Conservation (phyloP, 2,888 invertebrate genomes). For the Sinelater perroti region DNA sequence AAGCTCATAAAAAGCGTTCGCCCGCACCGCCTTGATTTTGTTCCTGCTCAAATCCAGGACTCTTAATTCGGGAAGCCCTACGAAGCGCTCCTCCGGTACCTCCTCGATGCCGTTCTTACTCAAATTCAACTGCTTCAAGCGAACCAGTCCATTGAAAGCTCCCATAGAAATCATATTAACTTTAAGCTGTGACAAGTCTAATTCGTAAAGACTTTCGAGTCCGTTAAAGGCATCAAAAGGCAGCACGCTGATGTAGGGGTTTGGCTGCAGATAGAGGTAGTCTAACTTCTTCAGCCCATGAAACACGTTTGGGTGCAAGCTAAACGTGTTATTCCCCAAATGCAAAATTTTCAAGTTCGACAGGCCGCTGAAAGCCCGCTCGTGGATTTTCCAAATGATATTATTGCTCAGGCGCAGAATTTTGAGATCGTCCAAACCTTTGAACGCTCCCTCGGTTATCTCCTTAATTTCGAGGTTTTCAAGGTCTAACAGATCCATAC, state of each 20-base stretch:
- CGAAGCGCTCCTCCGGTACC: constrained; percentile 9
- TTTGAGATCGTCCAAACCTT: background rate
- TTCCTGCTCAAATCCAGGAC: constrained; percentile 28
- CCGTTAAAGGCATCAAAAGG: constrained; percentile 16
- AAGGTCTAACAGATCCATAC: constrained; percentile 5
- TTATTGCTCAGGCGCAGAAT: constrained; percentile 10
- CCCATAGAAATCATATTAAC: constrained; percentile 1
- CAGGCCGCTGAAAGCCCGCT: constrained; percentile 1
- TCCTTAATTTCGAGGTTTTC: background rate
- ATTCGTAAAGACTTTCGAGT: background rate
- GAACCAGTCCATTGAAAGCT: constrained; percentile 19
- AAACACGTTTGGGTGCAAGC: constrained; percentile 4
- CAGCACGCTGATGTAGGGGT: background rate
- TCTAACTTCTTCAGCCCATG: constrained; percentile 8
- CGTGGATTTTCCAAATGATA: constrained; percentile 10
- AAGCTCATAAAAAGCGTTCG: constrained; percentile 22
- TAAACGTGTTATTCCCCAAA: constrained; percentile 12
- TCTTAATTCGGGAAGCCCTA: constrained; percentile 19
- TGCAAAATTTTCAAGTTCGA: background rate
- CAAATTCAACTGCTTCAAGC: constrained; percentile 13
- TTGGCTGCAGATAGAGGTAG: background rate
- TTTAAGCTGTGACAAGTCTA: constrained; percentile 10
- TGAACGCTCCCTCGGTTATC: constrained; percentile 9
- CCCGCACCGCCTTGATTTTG: constrained; percentile 5
- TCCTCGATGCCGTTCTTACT: constrained; percentile 23